Base-by-base conservation (phyloP, 1,140 invertebrate genomes). In the Neomicropteryx cornuta region DNA sequence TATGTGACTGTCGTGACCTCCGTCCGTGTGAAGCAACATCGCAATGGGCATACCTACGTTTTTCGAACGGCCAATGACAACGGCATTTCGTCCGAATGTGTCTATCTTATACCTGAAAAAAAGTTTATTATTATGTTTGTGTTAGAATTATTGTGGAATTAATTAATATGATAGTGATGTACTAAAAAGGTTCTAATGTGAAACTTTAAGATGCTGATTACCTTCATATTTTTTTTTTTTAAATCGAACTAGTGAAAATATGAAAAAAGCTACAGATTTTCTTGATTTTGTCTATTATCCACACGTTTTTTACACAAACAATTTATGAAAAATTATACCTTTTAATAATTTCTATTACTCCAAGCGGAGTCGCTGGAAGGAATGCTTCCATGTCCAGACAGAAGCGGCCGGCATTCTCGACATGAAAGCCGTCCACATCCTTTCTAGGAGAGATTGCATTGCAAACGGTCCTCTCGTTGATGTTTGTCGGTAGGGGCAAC, bases 351-450 rank as follows among this genome's bases (percentile, higher is more conserved):
- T 88, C 80, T 43, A 78, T 72, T 13, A 94, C 83, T 44, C 77
- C 89, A 18, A 87, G 60, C 2, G 87, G 81, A 34, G 90, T 93
- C 3, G 86, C 87, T n/a, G 89, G 88, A 16, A 88, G 68, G 39
- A 92, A 72, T n/a, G 79, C 73, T 21, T 75, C 66, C 66, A 80
- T 77, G 55, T 88, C 84, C 13, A 81, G 55, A 44, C 77, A 77
- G 17, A 92, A 60, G 43, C 76, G 76, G 21, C 87, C 87, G 33
- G 87, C 67, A 60, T 89, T 90, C n/a, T 69, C 60, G 38, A 77
- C 73, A 56, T 86, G 81, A 49, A 94, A 93, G 19, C 90, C 90
- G 68, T 94, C 91, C 1, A 95, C 87, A 73, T 95, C 90, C 64
- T 95, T 95, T 1, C 68, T 60, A 1, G 83, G 83, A 23, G 66